These are phyloP conservation scores for Steinernema feltiae DNA, from an alignment of 1,140 invertebrate genomes.

Conservation along the genomic window DNA sequence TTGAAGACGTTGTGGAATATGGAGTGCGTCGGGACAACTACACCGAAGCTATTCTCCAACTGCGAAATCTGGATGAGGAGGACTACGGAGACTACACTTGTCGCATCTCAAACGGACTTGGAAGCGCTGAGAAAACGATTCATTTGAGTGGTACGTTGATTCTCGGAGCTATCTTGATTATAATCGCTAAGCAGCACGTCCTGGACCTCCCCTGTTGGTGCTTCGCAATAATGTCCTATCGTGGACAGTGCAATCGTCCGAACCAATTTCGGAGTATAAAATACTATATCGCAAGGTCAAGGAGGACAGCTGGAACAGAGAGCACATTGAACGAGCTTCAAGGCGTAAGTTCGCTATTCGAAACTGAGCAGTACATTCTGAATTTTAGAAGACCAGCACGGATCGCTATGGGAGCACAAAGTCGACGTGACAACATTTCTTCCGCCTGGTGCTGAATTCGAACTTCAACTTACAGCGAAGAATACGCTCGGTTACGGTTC, in stretches of 20 bases:
- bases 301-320: conserved; percentile 22
- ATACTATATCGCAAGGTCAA: conserved; percentile 17
- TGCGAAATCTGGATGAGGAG: conserved; percentile 26
- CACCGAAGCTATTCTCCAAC: conserved; percentile 20
- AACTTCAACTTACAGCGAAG: conserved; percentile 19
- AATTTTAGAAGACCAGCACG: conserved; percentile 12
- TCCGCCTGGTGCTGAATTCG: conserved; percentile 17
- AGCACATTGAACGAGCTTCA: conserved; percentile 19
- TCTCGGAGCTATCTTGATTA: too few relatives aligned
- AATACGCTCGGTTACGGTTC: conserved; percentile 23
- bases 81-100: conserved; percentile 37
- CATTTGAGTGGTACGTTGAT: conserved; percentile 33
- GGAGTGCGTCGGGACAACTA: conserved; percentile 17
- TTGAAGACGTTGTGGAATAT: conserved; percentile 23
- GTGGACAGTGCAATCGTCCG: conserved; percentile 24
- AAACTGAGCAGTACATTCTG: not conserved
- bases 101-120: conserved; percentile 27
- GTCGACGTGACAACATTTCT: conserved; percentile 17
- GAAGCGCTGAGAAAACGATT: conserved; percentile 27
- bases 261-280: conserved; percentile 25
- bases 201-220: conserved; percentile 21
- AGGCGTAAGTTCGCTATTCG: not conserved
- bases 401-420: conserved; percentile 17
- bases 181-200: conserved; percentile 7
- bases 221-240: conserved; percentile 18